phyloP scores from a whole-genome alignment of 2,888 invertebrate species.

The Hylaea fasciaria region DNA sequence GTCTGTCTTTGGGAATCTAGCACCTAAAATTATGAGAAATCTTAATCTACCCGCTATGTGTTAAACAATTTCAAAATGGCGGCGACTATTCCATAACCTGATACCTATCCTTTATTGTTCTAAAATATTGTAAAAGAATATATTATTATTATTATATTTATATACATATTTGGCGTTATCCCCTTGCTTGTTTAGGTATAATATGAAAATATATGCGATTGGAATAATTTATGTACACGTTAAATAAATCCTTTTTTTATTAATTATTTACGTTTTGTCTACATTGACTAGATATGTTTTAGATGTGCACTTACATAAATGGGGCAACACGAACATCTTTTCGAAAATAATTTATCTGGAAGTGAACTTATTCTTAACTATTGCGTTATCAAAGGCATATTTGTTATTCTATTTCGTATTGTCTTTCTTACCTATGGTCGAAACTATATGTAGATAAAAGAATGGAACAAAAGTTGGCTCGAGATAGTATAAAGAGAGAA shows the following conservation, averaged over 20 bases:
- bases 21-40: conserved; percentile 2
- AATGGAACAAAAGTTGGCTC: conserved; percentile 16
- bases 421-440: conserved; percentile 84
- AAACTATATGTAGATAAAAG: conserved; percentile 58
- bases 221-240: conserved; percentile 77
- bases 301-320: conserved; percentile 67
- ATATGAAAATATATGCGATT: conserved; percentile 79
- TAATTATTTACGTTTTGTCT: conserved; percentile 60
- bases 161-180: conserved; percentile 57
- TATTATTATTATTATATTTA: conserved; percentile 47
- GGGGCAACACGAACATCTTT: conserved; percentile 66
- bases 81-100: background rate
- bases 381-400: conserved; percentile 79
- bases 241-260: conserved; percentile 41
- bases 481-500: background rate
- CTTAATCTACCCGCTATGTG: conserved; percentile 15
- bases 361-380: conserved; percentile 78
- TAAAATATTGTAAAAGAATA: conserved; percentile 47
- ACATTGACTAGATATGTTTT: conserved; percentile 84
- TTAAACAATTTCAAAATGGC: conserved; percentile 22
- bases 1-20: conserved; percentile 20
- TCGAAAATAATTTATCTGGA: conserved; percentile 78
- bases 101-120: conserved; percentile 26
- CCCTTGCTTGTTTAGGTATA: conserved; percentile 46
- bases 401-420: conserved; percentile 77